These are phyloP conservation scores for Hypomecis punctinalis DNA, from an alignment of 2,888 invertebrate species.

Conservation along the genomic window DNA sequence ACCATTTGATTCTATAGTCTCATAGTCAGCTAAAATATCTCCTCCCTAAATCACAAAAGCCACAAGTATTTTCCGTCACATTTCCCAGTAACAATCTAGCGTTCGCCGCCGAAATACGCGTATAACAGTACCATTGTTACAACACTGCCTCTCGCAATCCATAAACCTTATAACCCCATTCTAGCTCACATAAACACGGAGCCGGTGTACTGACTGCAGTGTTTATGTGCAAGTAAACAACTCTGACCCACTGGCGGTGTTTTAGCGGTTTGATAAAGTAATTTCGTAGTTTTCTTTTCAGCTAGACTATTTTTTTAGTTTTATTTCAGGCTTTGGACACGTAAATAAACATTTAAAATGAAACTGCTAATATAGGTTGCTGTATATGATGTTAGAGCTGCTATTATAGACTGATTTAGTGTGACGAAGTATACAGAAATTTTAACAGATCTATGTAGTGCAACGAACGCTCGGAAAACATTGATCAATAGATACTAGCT, in stretches of 20 bases:
- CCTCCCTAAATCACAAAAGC: too few relatives aligned
- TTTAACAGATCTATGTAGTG: too few relatives aligned
- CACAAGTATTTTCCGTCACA: too few relatives aligned
- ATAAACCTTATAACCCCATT: conserved; percentile 28
- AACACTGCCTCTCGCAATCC: conserved; percentile 15
- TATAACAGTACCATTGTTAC: conserved; percentile 18
- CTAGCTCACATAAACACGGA: conserved; percentile 19
- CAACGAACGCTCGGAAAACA: neutral
- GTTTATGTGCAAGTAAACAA: conserved; percentile 23
- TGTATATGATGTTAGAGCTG: too few relatives aligned
- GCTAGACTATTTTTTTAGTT: neutral
- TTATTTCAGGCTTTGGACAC: too few relatives aligned
- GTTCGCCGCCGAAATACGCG: neutral
- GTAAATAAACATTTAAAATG: too few relatives aligned
- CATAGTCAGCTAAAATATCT: too few relatives aligned
- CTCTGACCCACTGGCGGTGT: conserved; percentile 14
- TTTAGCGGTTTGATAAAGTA: conserved; percentile 10
- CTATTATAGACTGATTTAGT: too few relatives aligned
- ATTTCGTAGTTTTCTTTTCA: conserved; percentile 1
- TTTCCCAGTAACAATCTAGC: too few relatives aligned
- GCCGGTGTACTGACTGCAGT: conserved; percentile 1
- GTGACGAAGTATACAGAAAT: too few relatives aligned
- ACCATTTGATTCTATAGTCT: too few relatives aligned
- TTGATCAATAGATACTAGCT: neutral
- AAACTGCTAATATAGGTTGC: too few relatives aligned